Conservation (phyloP, 2,888 invertebrate species). For the Diogma glabrata region DNA sequence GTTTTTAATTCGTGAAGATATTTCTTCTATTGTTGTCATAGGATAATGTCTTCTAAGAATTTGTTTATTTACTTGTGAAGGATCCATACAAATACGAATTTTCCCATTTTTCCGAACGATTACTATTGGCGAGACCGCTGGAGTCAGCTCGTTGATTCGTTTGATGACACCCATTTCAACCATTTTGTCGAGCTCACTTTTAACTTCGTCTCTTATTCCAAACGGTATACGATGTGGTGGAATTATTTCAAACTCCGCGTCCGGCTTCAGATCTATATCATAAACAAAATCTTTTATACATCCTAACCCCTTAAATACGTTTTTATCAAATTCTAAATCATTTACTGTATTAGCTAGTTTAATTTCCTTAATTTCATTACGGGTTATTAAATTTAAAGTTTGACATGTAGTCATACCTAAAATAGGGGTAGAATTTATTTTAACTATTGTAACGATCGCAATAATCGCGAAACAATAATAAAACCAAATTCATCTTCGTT, state of each 20-base stretch:
- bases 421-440: too few species aligned
- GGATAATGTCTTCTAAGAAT: not conserved
- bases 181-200: not conserved
- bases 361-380: too few species aligned
- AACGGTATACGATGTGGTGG: not conserved
- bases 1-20: not conserved
- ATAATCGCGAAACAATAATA: too few species aligned
- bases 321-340: too few species aligned
- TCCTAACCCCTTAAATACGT: not conserved
- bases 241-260: not conserved
- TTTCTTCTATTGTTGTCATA: not conserved
- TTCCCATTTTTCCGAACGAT: not conserved
- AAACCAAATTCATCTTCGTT: too few species aligned
- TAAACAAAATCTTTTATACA: not conserved
- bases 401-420: too few species aligned
- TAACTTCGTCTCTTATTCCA: not conserved
- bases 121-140: constrained; percentile 10
- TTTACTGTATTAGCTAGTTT: too few species aligned
- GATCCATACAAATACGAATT: too few species aligned
- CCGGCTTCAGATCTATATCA: not conserved
- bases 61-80: not conserved
- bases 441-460: too few species aligned
- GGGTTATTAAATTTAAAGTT: too few species aligned
- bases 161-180: too few species aligned
- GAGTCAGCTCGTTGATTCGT: constrained; percentile 9